These are phyloP conservation scores for Fragum whitleyi DNA, from an alignment of 2,888 invertebrate species.

Conservation along the genomic window DNA sequence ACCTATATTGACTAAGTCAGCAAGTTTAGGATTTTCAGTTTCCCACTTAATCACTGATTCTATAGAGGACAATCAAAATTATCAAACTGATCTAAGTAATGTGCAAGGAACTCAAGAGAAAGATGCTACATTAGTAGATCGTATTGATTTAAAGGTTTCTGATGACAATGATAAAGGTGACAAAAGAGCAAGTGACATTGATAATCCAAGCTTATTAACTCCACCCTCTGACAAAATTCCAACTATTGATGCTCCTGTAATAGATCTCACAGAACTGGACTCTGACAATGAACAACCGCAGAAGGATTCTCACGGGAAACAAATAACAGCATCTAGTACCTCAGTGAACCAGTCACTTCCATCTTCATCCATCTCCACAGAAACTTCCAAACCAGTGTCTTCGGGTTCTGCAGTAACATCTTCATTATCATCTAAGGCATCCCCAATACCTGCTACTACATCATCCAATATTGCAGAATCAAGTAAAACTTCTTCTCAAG, in stretches of 20 bases:
- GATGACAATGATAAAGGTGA: neutral
- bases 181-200: neutral
- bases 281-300: slow-evolving; percentile 3
- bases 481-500: neutral
- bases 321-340: neutral
- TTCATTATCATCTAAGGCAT: neutral
- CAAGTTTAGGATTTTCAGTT: slow-evolving; percentile 24
- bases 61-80: neutral
- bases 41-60: neutral
- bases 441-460: neutral
- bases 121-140: neutral
- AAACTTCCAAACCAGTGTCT: neutral
- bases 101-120: neutral
- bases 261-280: slow-evolving; percentile 11
- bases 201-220: neutral
- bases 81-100: neutral
- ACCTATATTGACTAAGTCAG: neutral
- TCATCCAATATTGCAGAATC: neutral
- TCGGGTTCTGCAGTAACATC: neutral
- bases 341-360: neutral
- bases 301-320: neutral
- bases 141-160: neutral
- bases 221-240: neutral
- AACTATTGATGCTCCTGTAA: neutral
- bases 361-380: neutral